phyloP scores from a whole-genome alignment of 2,888 invertebrate species.

The Eupithecia vulgata region DNA sequence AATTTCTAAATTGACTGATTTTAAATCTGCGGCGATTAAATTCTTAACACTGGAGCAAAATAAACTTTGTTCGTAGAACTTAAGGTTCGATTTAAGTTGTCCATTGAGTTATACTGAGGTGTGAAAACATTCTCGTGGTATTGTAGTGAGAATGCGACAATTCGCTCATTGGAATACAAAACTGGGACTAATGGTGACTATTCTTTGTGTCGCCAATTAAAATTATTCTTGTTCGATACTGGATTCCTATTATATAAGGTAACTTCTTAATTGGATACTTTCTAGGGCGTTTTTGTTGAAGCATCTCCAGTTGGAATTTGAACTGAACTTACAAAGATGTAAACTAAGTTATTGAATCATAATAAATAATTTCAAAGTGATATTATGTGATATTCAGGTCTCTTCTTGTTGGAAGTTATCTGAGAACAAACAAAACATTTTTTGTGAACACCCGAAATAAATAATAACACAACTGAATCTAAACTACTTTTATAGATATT shows the following conservation, averaged over 20 bases:
- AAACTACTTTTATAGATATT: not conserved
- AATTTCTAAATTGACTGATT: slow-evolving; percentile 73
- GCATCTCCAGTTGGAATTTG: not conserved
- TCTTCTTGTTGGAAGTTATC: not conserved
- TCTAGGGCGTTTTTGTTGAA: not conserved
- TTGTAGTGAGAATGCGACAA: slow-evolving; percentile 68
- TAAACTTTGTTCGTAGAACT: slow-evolving; percentile 36
- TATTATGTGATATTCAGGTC: not conserved
- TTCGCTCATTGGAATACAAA: slow-evolving; percentile 73
- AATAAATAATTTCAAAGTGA: not conserved
- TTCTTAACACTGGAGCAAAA: slow-evolving; percentile 42
- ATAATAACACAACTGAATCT: not conserved
- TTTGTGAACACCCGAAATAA: not conserved
- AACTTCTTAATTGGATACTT: slow-evolving; percentile 17
- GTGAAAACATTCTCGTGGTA: slow-evolving; percentile 68
- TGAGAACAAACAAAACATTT: not conserved
- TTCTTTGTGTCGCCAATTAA: slow-evolving; percentile 75
- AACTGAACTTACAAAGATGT: not conserved
- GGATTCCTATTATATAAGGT: slow-evolving; percentile 16
- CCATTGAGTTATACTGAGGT: slow-evolving; percentile 55
- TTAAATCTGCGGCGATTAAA: slow-evolving; percentile 58
- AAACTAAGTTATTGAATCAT: not conserved
- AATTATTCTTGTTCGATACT: slow-evolving; percentile 56
- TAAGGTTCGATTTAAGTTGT: slow-evolving; percentile 36
- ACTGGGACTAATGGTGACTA: slow-evolving; percentile 67